Evolutionary conservation across 92 coral and sea anemone genomes (phyloP).

Genomic region (Nematostella vectensis): DNA sequence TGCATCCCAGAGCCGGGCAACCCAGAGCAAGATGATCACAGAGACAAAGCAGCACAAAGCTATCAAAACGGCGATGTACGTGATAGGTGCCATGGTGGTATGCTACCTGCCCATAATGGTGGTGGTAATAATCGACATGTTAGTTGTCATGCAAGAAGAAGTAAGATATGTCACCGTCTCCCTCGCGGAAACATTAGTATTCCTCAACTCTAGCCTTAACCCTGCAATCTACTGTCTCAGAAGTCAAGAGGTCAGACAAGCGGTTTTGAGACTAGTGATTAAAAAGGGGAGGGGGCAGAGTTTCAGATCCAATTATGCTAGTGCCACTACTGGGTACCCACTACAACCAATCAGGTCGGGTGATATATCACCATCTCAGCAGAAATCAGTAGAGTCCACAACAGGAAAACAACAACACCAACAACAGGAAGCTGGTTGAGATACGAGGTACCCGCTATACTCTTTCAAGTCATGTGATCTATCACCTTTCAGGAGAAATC

Average conservation of each 20-base stretch:
- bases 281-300: too few relatives aligned
- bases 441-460: too few relatives aligned
- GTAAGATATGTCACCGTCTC: conserved; percentile 14
- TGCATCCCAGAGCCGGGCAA: conserved; percentile 16
- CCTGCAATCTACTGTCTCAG: conserved; percentile 29
- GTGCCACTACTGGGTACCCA: too few relatives aligned
- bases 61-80: conserved; percentile 18
- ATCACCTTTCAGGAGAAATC: too few relatives aligned
- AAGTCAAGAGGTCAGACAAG: conserved; percentile 20
- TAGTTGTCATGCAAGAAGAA: background rate
- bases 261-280: conserved; percentile 21
- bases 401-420: too few relatives aligned
- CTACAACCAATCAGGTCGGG: too few relatives aligned
- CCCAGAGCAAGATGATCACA: background rate
- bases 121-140: conserved; percentile 18
- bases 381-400: too few relatives aligned
- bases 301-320: too few relatives aligned
- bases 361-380: too few relatives aligned
- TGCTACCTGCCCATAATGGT: conserved; percentile 24
- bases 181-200: conserved; percentile 21
- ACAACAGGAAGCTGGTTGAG: too few relatives aligned
- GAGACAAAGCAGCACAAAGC: conserved; percentile 23
- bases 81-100: conserved; percentile 24
- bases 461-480: too few relatives aligned
- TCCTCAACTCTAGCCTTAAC: conserved; percentile 20